Base-by-base conservation (phyloP, 2,888 invertebrate species). In the Junonia oenone region DNA sequence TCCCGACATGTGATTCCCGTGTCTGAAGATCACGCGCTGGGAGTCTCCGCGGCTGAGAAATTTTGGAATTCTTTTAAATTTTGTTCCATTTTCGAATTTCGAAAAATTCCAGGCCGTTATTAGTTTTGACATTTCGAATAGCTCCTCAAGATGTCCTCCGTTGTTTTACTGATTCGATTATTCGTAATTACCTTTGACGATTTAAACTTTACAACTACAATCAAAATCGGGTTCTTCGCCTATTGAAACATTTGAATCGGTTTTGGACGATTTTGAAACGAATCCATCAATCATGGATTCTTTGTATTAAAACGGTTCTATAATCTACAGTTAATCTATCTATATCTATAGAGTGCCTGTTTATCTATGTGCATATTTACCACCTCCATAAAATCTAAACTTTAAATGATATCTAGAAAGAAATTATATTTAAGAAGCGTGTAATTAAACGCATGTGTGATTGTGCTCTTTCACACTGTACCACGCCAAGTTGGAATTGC, bases 11-110 rank as follows among this genome's bases (percentile, higher is more conserved):
- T 94, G 94, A 89, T 94, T 94, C 72, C 93, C 92, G 72, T 93
- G 92, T 78, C 93, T 92, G 91, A 93, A 95, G 83, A 94, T 91
- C 72, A 94, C 94, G 73, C 95, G 91, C 84, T 94, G 94, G 61
- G 92, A 93, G 79, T 94, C 94, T 74, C 93, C 92, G 71, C 94
- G 94, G 90, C 94, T 94, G 91, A 75, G 88, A 80, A 78, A 75
- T 67, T 22, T 70, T 64, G 59, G 65, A 66, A 63, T 62, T n/a
- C 62, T 55, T 63, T 63, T 66, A 63, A 68, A 62, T 63, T 66
- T 62, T 58, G 59, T 48, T 59, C 58, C 55, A 29, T 37, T 51
- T 49, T 45, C 56, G 54, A 54, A 48, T 54, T 54, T 48, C n/a
- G n/a, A n/a, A 15, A 26, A 48, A 22, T 52, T 52, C 47, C 54